phyloP scores from a whole-genome alignment of 2,888 invertebrate genomes.

The Bembecia ichneumoniformis region DNA sequence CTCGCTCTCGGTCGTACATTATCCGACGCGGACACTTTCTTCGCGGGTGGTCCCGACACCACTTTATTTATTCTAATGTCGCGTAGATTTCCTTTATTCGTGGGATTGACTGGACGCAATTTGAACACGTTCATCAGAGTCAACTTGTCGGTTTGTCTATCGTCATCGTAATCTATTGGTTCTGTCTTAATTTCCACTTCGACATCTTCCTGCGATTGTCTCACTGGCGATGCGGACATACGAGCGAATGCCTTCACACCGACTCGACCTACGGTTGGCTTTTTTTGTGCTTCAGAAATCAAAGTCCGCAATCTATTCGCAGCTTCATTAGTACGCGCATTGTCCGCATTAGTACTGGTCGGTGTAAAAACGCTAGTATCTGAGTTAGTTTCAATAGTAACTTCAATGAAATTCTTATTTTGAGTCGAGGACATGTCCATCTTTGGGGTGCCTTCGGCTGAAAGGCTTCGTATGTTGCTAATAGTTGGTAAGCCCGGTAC shows the following conservation, averaged over 20 bases:
- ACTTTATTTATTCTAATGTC: conserved; percentile 55
- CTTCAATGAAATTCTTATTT: conserved; percentile 21
- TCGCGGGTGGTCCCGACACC: conserved; percentile 28
- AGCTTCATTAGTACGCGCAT: conserved; percentile 35
- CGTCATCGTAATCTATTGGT: conserved; percentile 55
- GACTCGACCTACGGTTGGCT: conserved; percentile 40
- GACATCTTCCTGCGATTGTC: conserved; percentile 15
- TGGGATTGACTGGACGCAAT: conserved; percentile 39
- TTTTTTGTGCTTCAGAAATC: conserved; percentile 17
- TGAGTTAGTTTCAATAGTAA: conserved; percentile 27
- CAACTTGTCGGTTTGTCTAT: conserved; percentile 47
- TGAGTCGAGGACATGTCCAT: conserved; percentile 12
- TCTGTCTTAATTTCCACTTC: conserved; percentile 57
- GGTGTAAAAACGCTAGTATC: conserved; percentile 42
- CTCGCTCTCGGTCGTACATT: conserved; percentile 42
- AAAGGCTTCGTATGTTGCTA: conserved; percentile 44
- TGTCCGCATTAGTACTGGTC: conserved; percentile 28
- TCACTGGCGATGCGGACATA: conserved; percentile 39
- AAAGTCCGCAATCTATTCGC: conserved; percentile 37
- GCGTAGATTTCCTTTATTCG: conserved; percentile 24
- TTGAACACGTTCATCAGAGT: conserved; percentile 53
- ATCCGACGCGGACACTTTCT: conserved; percentile 20
- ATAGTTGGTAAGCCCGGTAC: conserved; percentile 40
- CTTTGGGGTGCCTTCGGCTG: conserved; percentile 18
- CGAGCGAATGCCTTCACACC: conserved; percentile 60